Evolutionary conservation across 2,888 invertebrate species (phyloP).

Genomic region (Sarcophaga carnaria): DNA sequence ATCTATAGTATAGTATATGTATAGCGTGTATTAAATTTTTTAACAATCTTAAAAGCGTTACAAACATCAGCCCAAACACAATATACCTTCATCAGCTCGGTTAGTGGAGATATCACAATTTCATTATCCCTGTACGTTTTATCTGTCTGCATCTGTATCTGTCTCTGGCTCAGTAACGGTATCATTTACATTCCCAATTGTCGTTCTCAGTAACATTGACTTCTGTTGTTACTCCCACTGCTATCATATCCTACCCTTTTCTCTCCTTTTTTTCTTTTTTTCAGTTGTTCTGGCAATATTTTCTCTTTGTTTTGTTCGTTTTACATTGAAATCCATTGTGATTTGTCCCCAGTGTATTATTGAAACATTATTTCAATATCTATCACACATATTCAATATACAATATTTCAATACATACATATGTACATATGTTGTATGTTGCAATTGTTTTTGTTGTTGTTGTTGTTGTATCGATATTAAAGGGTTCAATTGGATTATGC

Average conservation of each 20-base stretch:
- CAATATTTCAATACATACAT: not conserved
- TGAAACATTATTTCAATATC: conserved; percentile 44
- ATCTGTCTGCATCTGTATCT: conserved; percentile 16
- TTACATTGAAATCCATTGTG: conserved; percentile 42
- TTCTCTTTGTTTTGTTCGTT: conserved; percentile 3
- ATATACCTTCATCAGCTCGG: too few species aligned
- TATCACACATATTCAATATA: conserved; percentile 34
- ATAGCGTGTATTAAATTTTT: too few species aligned
- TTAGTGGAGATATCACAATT: not conserved
- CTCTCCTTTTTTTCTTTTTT: not conserved
- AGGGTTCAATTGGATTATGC: conserved; percentile 62
- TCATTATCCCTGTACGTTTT: conserved; percentile 43
- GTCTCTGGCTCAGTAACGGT: conserved; percentile 2
- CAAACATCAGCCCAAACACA: too few species aligned
- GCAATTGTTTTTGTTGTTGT: conserved; percentile 30
- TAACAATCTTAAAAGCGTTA: too few species aligned
- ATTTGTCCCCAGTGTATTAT: conserved; percentile 57
- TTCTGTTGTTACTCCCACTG: conserved; percentile 29
- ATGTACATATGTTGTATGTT: conserved; percentile 5
- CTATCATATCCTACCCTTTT: not conserved
- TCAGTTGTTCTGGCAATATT: not conserved
- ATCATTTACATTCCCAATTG: conserved; percentile 20
- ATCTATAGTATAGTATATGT: too few species aligned
- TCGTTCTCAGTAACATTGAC: conserved; percentile 27
- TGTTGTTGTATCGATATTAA: conserved; percentile 29